Base-by-base conservation (phyloP, 2,888 invertebrate species). In the Celastrina argiolus region DNA sequence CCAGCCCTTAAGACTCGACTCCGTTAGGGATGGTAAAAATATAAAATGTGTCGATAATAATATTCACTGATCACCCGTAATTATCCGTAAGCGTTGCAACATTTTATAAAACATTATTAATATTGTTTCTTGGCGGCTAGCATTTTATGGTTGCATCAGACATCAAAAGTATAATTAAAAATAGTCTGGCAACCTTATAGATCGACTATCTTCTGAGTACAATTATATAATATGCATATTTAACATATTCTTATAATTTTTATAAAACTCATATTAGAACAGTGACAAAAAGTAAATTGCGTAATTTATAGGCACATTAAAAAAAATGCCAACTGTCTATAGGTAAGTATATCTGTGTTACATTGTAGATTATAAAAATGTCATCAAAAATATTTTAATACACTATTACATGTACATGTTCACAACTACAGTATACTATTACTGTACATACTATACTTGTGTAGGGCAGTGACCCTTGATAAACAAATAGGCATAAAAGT, bases 131-230 rank as follows among this genome's bases (percentile, higher is more conserved):
- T 22, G 22, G 18, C 22, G 0, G 16, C 18, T 22, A 51, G n/a
- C 18, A 51, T 31, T 34, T 2, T 34, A 34, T 31, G 12, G 34
- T 59, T 59, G 12, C 59, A 59, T 58, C 58, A 58, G 31, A 58
- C n/a, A 58, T 31, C n/a, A 31, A 28, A 3, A 56, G 6, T n/a
- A n/a, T 16, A 28, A 16, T n/a, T 59, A 12, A 59, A 18, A 34
- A 59, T 34, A 59, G 59, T 34, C 59, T 59, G 34, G 59, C 34
- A 59, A 31, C 6, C 31, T 34, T 34, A 59, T 34, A 5, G 31
- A 34, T 10, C 4, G 31, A 1, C 28, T 8, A 6, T 58, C 28
- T 18, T 31, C n/a, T 10, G n/a, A 28, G n/a, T 31, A 31, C 18
- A 18, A n/a, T n/a, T n/a, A n/a, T n/a, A n/a, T n/a, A n/a, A n/a